Base-by-base conservation (phyloP, 1,140 invertebrate genomes). In the Calephelis nemesis region DNA sequence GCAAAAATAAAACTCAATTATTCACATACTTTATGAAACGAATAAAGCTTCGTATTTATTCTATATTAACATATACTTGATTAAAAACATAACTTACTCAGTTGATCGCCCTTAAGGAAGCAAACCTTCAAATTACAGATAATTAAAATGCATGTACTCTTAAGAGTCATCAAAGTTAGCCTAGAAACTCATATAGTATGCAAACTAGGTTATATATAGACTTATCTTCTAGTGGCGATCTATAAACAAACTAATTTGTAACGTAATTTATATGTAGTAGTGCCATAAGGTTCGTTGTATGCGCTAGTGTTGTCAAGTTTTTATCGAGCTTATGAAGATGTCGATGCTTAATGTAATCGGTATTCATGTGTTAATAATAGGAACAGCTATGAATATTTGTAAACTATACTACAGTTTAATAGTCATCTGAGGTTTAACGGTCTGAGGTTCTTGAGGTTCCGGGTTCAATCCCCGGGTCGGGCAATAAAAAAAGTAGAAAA, bases 221-320 rank as follows among this genome's bases (percentile, higher is more conserved):
- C 67, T 77, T 82, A 82, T 85, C 67, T 54, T 54, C 48, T 39
- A 40, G 70, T 60, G 19, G 70, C 50, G 78, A 81, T 81, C 79
- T 72, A 72, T 65, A 85, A 84, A 87, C 83, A 85, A 76, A 79
- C 74, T 72, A 69, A 85, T 85, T 81, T 81, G 79, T 77, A 74
- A 68, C 66, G 65, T 75, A 81, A 79, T 86, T 84, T 86, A 86
- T 79, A 68, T 63, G 70, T 69, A 48, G 13, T 67, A 47, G 68
- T 47, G 49, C 69, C 74, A 78, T 84, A 85, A 83, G 67, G 76
- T 84, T 68, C 68, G 50, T 52, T 49, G 47, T 47, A 47, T 42
- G 49, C 5, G 42, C 13, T 77, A 75, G 75, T 68, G 77, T 74
- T 78, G 79, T 19, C 67, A 54, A 15, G 52, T 30, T 58, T 58